Percentiles rank a stretch among this genome's conserved stretches.
Conservation (phyloP, 2,888 invertebrate genomes). For the Celastrina argiolus region DNA sequence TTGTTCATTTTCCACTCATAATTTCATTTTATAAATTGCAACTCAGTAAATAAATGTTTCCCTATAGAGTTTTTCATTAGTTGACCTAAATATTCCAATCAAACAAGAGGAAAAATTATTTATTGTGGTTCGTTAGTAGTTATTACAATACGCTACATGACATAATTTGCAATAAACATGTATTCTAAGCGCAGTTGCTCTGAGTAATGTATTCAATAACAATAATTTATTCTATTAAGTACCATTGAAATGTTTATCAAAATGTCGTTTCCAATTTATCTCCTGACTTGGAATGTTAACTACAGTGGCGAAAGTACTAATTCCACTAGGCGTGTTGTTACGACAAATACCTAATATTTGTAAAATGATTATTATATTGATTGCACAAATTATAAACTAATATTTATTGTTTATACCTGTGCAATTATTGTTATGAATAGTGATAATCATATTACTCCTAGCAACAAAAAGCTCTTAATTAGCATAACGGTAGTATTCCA, state of each 20-base stretch:
- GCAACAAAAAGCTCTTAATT: background rate
- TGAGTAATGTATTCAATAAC: slow-evolving; percentile 14
- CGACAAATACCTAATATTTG: background rate
- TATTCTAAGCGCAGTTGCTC: slow-evolving; percentile 3
- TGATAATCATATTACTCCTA: background rate
- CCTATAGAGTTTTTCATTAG: background rate
- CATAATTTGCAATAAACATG: background rate
- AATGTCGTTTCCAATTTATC: slow-evolving; percentile 19
- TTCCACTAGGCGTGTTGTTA: background rate
- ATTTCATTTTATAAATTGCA: background rate
- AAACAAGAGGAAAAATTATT: background rate
- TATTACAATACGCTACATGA: background rate
- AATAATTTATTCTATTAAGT: slow-evolving; percentile 6
- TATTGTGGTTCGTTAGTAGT: background rate
- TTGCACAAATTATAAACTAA: background rate
- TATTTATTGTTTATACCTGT: no score
- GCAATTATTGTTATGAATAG: background rate
- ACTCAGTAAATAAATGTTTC: background rate
- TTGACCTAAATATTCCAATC: background rate
- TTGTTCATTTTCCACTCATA: background rate
- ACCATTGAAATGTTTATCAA: slow-evolving; percentile 20
- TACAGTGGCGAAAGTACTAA: slow-evolving; percentile 2
- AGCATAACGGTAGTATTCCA: background rate
- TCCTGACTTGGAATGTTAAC: slow-evolving; percentile 12
- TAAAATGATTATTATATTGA: background rate